Conservation (phyloP, 2,797 vertebrate genomes). For the Serranus cabrilla region DNA sequence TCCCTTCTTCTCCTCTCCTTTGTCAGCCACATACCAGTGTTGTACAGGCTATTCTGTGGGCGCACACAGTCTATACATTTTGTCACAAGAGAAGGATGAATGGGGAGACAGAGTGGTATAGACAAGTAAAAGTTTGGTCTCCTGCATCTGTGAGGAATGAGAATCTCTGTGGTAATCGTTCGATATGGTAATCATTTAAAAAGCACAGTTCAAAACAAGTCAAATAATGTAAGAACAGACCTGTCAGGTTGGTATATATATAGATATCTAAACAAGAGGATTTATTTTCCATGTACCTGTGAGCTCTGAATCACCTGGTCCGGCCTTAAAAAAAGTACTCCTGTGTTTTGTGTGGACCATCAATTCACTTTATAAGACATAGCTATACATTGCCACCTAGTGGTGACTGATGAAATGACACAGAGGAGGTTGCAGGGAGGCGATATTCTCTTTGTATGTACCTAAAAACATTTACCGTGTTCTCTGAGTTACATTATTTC, state of each 20-base stretch:
- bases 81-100: constrained; percentile 27
- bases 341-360: neutral
- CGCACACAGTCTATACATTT: constrained; percentile 27
- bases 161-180: neutral
- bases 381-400: constrained; percentile 56
- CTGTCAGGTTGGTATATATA: neutral
- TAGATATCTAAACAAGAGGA: neutral
- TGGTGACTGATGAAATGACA: constrained; percentile 23
- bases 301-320: constrained; percentile 4
- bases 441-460: neutral
- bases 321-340: neutral
- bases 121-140: constrained; percentile 5
- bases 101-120: neutral
- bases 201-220: neutral
- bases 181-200: neutral
- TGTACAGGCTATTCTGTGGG: constrained; percentile 28
- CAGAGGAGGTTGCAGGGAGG: neutral
- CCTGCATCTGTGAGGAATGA: neutral
- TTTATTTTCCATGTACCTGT: neutral
- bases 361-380: neutral
- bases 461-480: neutral
- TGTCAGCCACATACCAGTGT: constrained; percentile 62
- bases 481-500: neutral
- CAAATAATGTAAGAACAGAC: neutral
- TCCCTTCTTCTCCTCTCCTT: constrained; percentile 22